phyloP scores from a whole-genome alignment of 2,888 invertebrate genomes.

The Ectemnius lituratus region DNA sequence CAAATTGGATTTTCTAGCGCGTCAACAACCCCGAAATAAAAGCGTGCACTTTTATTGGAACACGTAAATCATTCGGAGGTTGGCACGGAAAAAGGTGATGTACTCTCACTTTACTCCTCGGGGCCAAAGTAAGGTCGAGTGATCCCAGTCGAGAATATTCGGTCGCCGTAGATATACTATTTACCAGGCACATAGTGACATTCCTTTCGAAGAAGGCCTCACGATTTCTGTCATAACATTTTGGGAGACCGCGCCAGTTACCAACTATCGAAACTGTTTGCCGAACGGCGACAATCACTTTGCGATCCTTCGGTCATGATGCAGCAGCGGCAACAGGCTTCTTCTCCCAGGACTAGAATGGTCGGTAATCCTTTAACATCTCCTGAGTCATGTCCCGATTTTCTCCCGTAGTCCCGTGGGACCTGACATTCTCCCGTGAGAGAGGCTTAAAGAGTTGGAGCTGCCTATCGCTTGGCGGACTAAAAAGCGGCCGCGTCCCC shows the following conservation, averaged over 20 bases:
- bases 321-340: conserved; percentile 42
- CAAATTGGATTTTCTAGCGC: conserved; percentile 30
- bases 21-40: background rate
- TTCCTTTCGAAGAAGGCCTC: background rate
- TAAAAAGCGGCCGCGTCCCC: conserved; percentile 16
- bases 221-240: conserved; percentile 67
- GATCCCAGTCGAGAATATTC: background rate
- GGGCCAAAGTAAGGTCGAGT: too few relatives aligned
- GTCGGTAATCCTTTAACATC: conserved; percentile 71
- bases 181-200: background rate
- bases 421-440: conserved; percentile 63
- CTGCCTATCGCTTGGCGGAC: conserved; percentile 7
- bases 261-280: conserved; percentile 44
- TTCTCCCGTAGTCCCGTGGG: conserved; percentile 63
- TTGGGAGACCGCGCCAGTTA: conserved; percentile 41
- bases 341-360: conserved; percentile 47
- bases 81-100: background rate
- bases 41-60: conserved; percentile 18
- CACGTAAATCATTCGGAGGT: conserved; percentile 19
- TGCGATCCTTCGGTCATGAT: conserved; percentile 52
- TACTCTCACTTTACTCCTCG: background rate
- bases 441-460: conserved; percentile 70
- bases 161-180: background rate
- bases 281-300: conserved; percentile 56
- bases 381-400: conserved; percentile 67